Evolutionary conservation across 2,797 vertebrate genomes (phyloP), one percentile per base, ranked within the genome.

Genomic region (Pipistrellus pipistrellus): DNA sequence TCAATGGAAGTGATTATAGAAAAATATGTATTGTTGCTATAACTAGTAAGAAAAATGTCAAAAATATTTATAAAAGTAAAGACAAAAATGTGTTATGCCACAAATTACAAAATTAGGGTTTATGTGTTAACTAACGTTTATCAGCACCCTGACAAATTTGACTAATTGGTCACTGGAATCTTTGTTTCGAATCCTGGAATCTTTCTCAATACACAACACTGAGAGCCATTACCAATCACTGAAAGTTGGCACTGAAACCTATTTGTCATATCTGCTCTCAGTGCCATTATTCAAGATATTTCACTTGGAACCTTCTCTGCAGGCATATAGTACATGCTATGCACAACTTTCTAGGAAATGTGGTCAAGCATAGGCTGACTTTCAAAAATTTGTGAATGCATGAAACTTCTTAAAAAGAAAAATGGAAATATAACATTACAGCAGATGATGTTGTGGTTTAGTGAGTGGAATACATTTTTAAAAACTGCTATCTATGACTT

Each of bases 371-470:
- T 18, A 27, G 41, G 46, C 7, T 89, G 53, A 51, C n/a, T 75
- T 91, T 46, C 23, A 90, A 81, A 90, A 72, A 20, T 69, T 90
- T 77, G 27, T 53, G 13, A 94, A 72, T 38, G 17, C 8, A 68
- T 64, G 25, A 82, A 81, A 85, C 76, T 38, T 72, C 53, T 81
- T 76, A 87, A 66, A 91, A 85, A 78, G 32, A 15, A 90, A 93
- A 95, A 53, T 5, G 25, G 7, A 27, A 75, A 91, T 69, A 76
- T 66, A 76, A 76, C 30, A 77, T 75, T 69, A 86, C 0, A 86
- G 11, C 13, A 81, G 11, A 83, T 62, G 85, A 85, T 82, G 9
- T 62, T 77, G 77, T 30, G 20, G 87, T 85, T 46, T 83, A 13
- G 7, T 71, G 7, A 91, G 51, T 51, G 5, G 38, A 18, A 44